Percentiles rank a stretch among this genome's conserved stretches.
Conservation (phyloP, 2,113 vertebrate species). For the Poeciliopsis turrubarensis region DNA sequence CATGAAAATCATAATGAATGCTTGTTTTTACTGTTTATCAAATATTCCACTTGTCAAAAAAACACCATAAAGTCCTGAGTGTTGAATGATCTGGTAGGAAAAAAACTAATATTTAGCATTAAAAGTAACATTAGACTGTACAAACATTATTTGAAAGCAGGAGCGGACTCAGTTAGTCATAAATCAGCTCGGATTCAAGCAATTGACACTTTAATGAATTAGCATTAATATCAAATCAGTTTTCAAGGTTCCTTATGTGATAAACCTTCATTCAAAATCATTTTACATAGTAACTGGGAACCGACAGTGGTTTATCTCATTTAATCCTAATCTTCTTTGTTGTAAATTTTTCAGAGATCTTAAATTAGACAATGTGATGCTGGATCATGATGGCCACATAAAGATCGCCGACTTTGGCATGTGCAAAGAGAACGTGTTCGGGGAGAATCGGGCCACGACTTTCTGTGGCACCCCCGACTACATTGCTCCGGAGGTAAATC, state of each 20-base stretch:
- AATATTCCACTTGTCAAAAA: not conserved
- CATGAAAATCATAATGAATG: not conserved
- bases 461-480: conserved; percentile 99
- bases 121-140: not conserved
- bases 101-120: too few relatives aligned
- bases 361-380: conserved; percentile 97
- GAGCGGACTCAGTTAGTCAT: not conserved
- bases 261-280: not conserved
- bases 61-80: not conserved
- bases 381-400: conserved; percentile 92
- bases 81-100: not conserved
- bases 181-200: not conserved
- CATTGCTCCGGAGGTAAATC: conserved; percentile 86
- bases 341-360: conserved; percentile 84
- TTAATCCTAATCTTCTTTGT: conserved; percentile 8
- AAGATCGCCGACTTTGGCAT: conserved; percentile 99
- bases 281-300: not conserved
- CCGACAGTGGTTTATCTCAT: not conserved
- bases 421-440: conserved; percentile 95
- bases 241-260: not conserved
- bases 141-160: not conserved
- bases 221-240: not conserved
- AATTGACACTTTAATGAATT: not conserved
- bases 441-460: conserved; percentile 91
- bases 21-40: not conserved